Evolutionary conservation across 1,140 invertebrate genomes (phyloP), one percentile per base, ranked within the genome.

Genomic region (Zaprionus lachaisei): DNA sequence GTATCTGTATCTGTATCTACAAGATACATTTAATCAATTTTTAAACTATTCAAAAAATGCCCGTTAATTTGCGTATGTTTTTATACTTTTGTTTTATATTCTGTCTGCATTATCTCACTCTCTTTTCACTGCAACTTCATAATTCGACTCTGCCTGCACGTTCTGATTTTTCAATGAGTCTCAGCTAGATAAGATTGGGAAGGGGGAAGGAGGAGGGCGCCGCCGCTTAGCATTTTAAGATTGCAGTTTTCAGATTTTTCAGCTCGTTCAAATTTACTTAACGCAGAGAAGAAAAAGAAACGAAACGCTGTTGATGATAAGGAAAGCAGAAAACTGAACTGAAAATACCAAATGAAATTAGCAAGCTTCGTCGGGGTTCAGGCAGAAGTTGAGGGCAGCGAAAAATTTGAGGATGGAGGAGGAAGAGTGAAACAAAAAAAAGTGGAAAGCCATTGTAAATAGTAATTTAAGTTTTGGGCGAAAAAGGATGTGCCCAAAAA

Each of bases 391-490:
- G 69, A 68, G 84, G 75, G 67, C 68, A 73, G 69, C 72, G 76
- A 80, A 86, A 86, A 86, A 73, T 80, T 80, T 66, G 31, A 34
- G 31, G 31, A 34, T 72, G 64, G 28, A 57, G 60, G 65, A 80
- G 37, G 64, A 58, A 80, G 63, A 55, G 24, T 12, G 11, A 14
- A 57, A 47, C 31, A 11, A 51, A 68, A 82, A 77, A 83, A 80
- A 68, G 64, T 55, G 54, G 54, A 63, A 72, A 70, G 57, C 84
- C 84, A 87, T 90, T 84, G 84, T 90, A 87, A 87, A 89, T 89
- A 89, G 84, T 89, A 89, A 89, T 89, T 89, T 89, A 89, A 89
- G 85, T 89, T 89, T 89, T 72, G 57, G 74, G 54, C 37, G 56
- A 47, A 67, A 60, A 56, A 55, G 78, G 81, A 81, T 87, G 71